Evolutionary conservation across 2,888 invertebrate species (phyloP).

Genomic region (Epinotia brunnichana): DNA sequence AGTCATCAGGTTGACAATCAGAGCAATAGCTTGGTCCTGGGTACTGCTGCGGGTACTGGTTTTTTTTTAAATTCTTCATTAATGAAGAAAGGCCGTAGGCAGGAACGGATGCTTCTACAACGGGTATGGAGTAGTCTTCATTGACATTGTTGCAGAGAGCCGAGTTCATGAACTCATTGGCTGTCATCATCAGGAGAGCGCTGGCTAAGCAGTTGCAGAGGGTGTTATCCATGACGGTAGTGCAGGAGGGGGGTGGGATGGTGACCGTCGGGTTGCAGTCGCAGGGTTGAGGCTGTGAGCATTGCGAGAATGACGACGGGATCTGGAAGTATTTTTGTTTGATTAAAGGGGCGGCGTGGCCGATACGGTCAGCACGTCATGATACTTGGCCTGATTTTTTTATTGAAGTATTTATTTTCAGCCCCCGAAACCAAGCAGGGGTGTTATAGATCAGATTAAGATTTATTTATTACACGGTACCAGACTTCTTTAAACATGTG

Average conservation of each 20-base stretch:
- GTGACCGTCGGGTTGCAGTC: constrained; percentile 29
- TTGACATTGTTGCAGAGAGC: constrained; percentile 36
- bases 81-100: not conserved
- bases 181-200: constrained; percentile 65
- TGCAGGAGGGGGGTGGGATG: constrained; percentile 44
- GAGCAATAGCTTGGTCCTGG: not conserved
- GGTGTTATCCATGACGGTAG: constrained; percentile 64
- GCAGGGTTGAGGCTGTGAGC: constrained; percentile 1
- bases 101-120: constrained; percentile 42
- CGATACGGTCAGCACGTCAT: no score
- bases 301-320: not conserved
- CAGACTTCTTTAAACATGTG: no score
- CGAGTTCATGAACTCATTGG: constrained; percentile 63
- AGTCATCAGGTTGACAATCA: not conserved
- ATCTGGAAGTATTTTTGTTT: constrained; percentile 14
- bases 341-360: no score
- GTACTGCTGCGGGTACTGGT: not conserved
- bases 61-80: constrained; percentile 8
- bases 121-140: constrained; percentile 43
- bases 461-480: no score
- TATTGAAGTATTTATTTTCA: no score
- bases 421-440: no score
- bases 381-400: no score
- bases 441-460: no score
- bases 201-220: constrained; percentile 67